phyloP scores from a whole-genome alignment of 2,888 invertebrate species.

The Drosophila quinaria region DNA sequence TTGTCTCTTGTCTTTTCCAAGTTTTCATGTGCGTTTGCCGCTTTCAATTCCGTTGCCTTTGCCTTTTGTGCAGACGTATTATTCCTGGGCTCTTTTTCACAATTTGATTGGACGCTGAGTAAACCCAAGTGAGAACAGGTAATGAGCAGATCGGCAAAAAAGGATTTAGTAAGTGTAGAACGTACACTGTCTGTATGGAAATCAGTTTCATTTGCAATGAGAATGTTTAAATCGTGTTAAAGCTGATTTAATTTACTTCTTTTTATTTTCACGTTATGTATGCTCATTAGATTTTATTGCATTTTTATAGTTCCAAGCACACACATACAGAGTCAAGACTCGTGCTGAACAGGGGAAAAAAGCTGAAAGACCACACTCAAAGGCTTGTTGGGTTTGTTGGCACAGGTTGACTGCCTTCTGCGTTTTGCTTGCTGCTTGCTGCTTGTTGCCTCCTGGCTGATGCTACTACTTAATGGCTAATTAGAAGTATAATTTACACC shows the following conservation, averaged over 20 bases:
- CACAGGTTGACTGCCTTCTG: conserved; percentile 23
- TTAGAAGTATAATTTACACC: conserved; percentile 82
- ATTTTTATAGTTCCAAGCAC: conserved; percentile 45
- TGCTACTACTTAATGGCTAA: conserved; percentile 76
- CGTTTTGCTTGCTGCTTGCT: conserved; percentile 42
- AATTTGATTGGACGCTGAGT: conserved; percentile 28
- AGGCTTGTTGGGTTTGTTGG: conserved; percentile 16
- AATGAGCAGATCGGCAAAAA: conserved; percentile 30
- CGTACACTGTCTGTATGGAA: conserved; percentile 6
- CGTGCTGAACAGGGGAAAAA: not conserved
- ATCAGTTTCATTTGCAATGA: conserved; percentile 6
- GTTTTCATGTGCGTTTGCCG: conserved; percentile 12
- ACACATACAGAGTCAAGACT: conserved; percentile 13
- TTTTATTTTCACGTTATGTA: conserved; percentile 65
- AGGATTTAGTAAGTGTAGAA: conserved; percentile 5
- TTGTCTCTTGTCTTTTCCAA: conserved; percentile 36
- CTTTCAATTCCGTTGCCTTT: conserved; percentile 25
- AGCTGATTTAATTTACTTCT: conserved; percentile 50
- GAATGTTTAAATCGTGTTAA: conserved; percentile 34
- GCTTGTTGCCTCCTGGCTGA: conserved; percentile 38
- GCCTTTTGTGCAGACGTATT: conserved; percentile 28
- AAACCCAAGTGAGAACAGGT: conserved; percentile 26
- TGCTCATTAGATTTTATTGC: conserved; percentile 77
- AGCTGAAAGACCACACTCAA: conserved; percentile 21
- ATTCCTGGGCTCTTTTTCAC: conserved; percentile 10